These are phyloP conservation scores for Cebus imitator DNA, from an alignment of 2,113 vertebrate genomes.

Conservation along the genomic window DNA sequence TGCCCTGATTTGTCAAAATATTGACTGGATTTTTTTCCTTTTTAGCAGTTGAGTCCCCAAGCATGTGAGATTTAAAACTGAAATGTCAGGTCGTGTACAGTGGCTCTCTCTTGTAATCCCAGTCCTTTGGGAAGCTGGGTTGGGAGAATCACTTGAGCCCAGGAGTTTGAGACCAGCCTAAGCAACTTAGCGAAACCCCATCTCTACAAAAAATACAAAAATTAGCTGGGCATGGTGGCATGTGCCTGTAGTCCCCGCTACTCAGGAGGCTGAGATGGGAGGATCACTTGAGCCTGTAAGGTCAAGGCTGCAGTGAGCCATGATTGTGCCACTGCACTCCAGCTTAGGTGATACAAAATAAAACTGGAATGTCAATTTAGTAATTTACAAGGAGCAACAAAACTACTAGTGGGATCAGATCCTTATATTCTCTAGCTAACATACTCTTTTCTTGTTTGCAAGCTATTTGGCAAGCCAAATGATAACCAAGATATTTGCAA, in stretches of 20 bases:
- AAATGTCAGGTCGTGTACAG: too few species aligned
- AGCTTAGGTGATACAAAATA: not conserved
- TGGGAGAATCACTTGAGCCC: too few species aligned
- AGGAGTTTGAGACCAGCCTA: too few species aligned
- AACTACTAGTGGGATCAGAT: not conserved
- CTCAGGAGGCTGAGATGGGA: not conserved
- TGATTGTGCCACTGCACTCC: not conserved
- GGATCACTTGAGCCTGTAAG: not conserved
- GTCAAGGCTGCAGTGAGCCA: not conserved
- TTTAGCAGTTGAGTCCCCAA: not conserved
- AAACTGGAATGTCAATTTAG: not conserved
- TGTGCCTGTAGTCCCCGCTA: too few species aligned
- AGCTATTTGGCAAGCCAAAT: not conserved
- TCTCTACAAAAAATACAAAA: too few species aligned
- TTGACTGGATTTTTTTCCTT: not conserved
- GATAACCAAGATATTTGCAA: slow-evolving; percentile 1
- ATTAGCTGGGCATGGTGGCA: too few species aligned
- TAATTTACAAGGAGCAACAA: not conserved
- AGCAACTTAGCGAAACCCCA: too few species aligned
- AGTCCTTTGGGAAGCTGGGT: too few species aligned
- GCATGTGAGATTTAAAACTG: not conserved
- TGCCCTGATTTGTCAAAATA: slow-evolving; percentile 17
- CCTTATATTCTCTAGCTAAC: not conserved
- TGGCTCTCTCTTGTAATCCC: too few species aligned
- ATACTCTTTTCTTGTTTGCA: slow-evolving; percentile 33